Base-by-base conservation (phyloP, 2,113 vertebrate genomes). In the Eurypyga helias region DNA sequence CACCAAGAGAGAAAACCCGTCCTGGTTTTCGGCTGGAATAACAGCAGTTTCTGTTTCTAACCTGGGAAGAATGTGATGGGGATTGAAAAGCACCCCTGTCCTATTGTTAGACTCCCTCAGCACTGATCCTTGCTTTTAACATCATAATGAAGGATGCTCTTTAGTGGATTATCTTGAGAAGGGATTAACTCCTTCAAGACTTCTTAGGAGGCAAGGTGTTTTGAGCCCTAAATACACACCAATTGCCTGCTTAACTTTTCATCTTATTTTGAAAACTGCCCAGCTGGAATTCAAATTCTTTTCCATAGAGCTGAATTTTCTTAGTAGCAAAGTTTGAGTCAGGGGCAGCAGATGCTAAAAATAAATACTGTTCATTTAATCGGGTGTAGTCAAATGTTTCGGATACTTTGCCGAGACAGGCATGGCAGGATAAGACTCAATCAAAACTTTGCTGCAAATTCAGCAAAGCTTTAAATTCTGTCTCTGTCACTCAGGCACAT, bases 121-220 rank as follows among this genome's bases (percentile, higher is more conserved):
- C 98, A 98, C 97, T 98, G 98, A 98, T 98, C 98, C 98, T 97
- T 97, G 98, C 98, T 98, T 98, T 99, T 99, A 98, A 98, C 98
- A 98, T 98, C 98, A 99, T 99, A 99, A 99, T 99, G 98, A 98
- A 98, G 98, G 98, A 98, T 98, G 98, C 97, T 98, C 98, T 98
- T 98, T 98, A 98, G 98, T 98, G 98, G 98, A 98, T 99, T 99
- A 99, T 98, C 98, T 98, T 98, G 98, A 98, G 98, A 98, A 98
- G 98, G 98, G 98, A 99, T 99, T 99, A 98, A 98, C 98, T 98
- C 98, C 98, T 98, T 98, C 98, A 98, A 98, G 98, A 98, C 98
- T 98, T 98, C 98, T 98, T 98, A 98, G 98, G 98, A 98, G 98
- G 98, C 98, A 98, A 99, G 98, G 98, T 98, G 98, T 99, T 99